Conservation (phyloP, 2,888 invertebrate species). For the Chrysolina oricalcia region DNA sequence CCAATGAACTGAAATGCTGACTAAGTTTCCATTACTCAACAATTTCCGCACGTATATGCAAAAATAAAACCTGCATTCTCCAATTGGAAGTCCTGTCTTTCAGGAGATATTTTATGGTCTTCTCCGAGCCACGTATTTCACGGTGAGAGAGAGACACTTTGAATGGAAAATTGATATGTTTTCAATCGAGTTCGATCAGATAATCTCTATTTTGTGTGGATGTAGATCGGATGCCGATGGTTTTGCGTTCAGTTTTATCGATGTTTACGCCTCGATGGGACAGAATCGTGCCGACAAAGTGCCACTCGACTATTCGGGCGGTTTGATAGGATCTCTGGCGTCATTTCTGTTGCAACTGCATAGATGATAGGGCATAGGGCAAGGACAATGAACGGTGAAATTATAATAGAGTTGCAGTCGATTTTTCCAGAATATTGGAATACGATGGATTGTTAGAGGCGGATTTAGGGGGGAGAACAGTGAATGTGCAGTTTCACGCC, state of each 20-base stretch:
- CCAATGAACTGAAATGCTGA: background rate
- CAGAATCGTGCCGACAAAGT: background rate
- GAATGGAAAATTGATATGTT: constrained; percentile 13
- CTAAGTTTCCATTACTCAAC: constrained; percentile 2
- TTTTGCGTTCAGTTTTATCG: background rate
- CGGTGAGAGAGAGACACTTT: background rate
- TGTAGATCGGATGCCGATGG: constrained; percentile 11
- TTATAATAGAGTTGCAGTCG: too few species aligned
- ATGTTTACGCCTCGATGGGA: constrained; percentile 5
- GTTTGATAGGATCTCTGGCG: constrained; percentile 4
- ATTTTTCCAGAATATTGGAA: too few species aligned
- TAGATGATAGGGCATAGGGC: background rate
- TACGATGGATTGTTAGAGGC: too few species aligned
- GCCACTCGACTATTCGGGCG: background rate
- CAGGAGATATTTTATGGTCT: background rate
- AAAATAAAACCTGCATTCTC: constrained; percentile 6
- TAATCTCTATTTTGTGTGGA: background rate
- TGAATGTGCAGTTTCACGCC: too few species aligned
- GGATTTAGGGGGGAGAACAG: too few species aligned
- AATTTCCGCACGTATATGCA: constrained; percentile 10
- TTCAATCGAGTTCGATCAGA: constrained; percentile 5
- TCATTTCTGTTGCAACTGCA: background rate
- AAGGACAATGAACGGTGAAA: background rate
- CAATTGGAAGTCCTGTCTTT: background rate
- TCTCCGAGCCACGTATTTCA: background rate